A percentile compares a stretch with the other conserved stretches of the same genome.
Evolutionary conservation across 2,113 vertebrate species (phyloP).

Genomic region (Xiphophorus couchianus): DNA sequence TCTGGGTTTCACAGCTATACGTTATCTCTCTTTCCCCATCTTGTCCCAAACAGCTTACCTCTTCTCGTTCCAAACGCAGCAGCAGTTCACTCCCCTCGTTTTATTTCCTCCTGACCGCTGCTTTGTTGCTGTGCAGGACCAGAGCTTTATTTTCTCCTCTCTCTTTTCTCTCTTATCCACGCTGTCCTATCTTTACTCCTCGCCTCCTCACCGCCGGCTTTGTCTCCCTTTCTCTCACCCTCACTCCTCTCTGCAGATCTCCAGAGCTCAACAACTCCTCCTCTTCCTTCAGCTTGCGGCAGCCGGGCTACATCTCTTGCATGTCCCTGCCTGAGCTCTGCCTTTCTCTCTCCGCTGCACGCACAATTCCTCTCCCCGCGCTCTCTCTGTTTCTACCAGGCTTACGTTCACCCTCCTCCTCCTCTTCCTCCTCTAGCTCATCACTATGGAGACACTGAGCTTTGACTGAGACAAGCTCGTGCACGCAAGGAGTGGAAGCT

Average conservation of each 20-base stretch:
- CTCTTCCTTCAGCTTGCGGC: conserved; percentile 75
- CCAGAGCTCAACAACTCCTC: conserved; percentile 71
- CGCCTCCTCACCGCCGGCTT: conserved; percentile 66
- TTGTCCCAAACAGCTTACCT: conserved; percentile 38
- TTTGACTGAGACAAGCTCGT: conserved; percentile 68
- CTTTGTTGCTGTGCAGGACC: conserved; percentile 22
- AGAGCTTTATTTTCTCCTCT: conserved; percentile 21
- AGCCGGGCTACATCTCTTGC: conserved; percentile 74
- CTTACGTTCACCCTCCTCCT: conserved; percentile 46
- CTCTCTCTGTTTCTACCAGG: conserved; percentile 42
- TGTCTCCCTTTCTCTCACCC: conserved; percentile 64
- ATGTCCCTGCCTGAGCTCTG: conserved; percentile 75
- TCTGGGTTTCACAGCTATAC: background rate
- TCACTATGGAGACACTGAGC: conserved; percentile 82
- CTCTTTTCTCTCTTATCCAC: conserved; percentile 29
- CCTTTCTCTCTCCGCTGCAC: conserved; percentile 41
- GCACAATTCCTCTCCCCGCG: conserved; percentile 38
- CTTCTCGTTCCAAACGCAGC: conserved; percentile 50
- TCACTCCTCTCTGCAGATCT: conserved; percentile 69
- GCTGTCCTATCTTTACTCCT: conserved; percentile 49
- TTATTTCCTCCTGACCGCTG: conserved; percentile 23
- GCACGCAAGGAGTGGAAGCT: conserved; percentile 44
- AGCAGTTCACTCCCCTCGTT: conserved; percentile 40
- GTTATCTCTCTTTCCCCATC: conserved; percentile 2
- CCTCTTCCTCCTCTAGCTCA: conserved; percentile 47